Conservation (phyloP, 1,140 invertebrate genomes). For the Lethrus apterus region DNA sequence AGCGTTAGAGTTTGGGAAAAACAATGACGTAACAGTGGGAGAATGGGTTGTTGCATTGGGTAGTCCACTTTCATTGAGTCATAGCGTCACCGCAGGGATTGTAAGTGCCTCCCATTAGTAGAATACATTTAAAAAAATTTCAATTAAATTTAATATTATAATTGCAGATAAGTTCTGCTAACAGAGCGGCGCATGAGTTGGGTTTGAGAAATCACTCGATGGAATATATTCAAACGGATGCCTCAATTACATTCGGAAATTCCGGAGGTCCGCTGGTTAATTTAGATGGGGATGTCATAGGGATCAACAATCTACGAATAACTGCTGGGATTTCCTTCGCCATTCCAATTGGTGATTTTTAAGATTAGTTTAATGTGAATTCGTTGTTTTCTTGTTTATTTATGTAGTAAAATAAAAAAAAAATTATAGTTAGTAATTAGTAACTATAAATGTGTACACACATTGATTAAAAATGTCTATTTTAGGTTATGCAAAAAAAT, state of each 20-base stretch:
- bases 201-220: constrained; percentile 74
- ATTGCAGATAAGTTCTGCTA: constrained; percentile 54
- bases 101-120: too few relatives aligned
- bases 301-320: constrained; percentile 92
- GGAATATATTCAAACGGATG: constrained; percentile 93
- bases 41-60: constrained; percentile 91
- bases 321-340: constrained; percentile 89
- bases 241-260: constrained; percentile 91
- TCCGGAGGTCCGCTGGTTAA: constrained; percentile 91
- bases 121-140: constrained; percentile 31
- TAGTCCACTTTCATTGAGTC: constrained; percentile 75
- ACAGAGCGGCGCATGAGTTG: constrained; percentile 68
- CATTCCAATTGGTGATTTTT: constrained; percentile 63
- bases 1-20: constrained; percentile 69
- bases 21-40: constrained; percentile 66
- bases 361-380: not conserved
- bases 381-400: not conserved
- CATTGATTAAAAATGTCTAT: too few relatives aligned
- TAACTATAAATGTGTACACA: not conserved
- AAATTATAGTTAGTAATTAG: not conserved
- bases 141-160: constrained; percentile 3
- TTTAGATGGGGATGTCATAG: constrained; percentile 88
- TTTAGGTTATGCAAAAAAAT: constrained; percentile 76
- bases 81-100: constrained; percentile 82
- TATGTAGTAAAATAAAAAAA: not conserved